Evolutionary conservation across 64 coral and sea anemone species (phyloP), one percentile per base, ranked within the genome.

Genomic region (Acropora tenuis): DNA sequence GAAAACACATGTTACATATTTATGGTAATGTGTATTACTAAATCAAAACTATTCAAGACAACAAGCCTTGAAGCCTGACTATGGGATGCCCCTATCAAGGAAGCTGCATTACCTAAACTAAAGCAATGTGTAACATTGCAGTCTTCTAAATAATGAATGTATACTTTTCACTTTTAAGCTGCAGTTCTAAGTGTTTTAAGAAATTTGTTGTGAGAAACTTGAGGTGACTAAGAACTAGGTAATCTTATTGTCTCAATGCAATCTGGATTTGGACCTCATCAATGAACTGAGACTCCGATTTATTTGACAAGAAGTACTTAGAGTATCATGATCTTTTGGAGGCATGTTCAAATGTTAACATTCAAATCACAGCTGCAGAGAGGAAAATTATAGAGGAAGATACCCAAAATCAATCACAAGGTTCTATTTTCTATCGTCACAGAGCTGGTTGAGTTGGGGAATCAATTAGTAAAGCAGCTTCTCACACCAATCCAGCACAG

Each of bases 1-100:
- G 30, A 30, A 30, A 30, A 30, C 30, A 30, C 30, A 30, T 30
- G 30, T 30, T 30, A 30, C 30, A 0, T 30, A 30, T 30, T 30
- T 30, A 30, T 30, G 30, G 30, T 30, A 30, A 30, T 30, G 30
- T 30, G 30, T 30, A 30, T 30, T 30, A 30, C 30, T 30, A 30
- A 30, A 30, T 30, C 30, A 30, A 30, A 30, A 30, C 30, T 30
- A 30, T 30, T 30, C 30, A 30, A 30, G 30, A 30, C 30, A 90
- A 17, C 46, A 52, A 69, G 76, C 20, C 80, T 90, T 89, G 73
- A 89, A 78, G 74, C 30, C 30, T 30, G 30, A 30, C 30, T 30
- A 30, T 30, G 30, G 30, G 30, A 30, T 30, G 30, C 30, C 30
- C 30, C 30, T 30, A 30, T 30, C 30, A 30, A 30, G 30, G 30